Base-by-base conservation (phyloP, 2,797 vertebrate species). In the Clarias platycephalus region DNA sequence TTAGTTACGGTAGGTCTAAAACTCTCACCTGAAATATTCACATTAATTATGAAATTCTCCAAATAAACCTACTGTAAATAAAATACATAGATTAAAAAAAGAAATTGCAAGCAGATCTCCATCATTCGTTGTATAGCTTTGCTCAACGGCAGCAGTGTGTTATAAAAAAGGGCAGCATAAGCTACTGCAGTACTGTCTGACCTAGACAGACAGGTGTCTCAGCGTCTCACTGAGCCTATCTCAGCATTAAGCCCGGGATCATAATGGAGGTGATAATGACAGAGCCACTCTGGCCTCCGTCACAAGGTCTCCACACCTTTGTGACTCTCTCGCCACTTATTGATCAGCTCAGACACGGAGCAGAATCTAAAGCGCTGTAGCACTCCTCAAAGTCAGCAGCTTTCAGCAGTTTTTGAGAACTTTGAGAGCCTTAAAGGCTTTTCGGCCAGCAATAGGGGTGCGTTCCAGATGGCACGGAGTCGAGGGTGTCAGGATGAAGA, bases 211-310 rank as follows among this genome's bases (percentile, higher is more conserved):
- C 81, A 84, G 75, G 79, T 89, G 85, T 86, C 87, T 89, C 64
- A 40, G 82, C 31, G 31, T 85, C 68, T 86, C 76, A 82, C 81
- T 53, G 63, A 83, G 78, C 76, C 86, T 79, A 85, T 75, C 78
- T 80, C 62, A 71, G 85, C 83, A 85, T 85, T 87, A 89, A 85
- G 79, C 63, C 79, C 64, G 26, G 74, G 83, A 86, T 83, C 80
- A 89, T 88, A 86, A 87, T 88, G 75, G 85, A 86, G 85, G 84
- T 44, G 70, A 85, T 90, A 85, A 90, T 88, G 89, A 88, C 66
- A 84, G 77, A 75, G 57, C 75, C 84, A 77, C 70, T 71, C 82
- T 83, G 85, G 78, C 83, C 83, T 77, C 53, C 62, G 86, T 84
- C 79, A 82, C 83, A 80, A 37, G 85, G 83, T 84, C 85, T 85